Percentiles rank a stretch among this genome's conserved stretches.
These are phyloP conservation scores for Callionymus lyra DNA, from an alignment of 2,113 vertebrate genomes.

Conservation along the genomic window DNA sequence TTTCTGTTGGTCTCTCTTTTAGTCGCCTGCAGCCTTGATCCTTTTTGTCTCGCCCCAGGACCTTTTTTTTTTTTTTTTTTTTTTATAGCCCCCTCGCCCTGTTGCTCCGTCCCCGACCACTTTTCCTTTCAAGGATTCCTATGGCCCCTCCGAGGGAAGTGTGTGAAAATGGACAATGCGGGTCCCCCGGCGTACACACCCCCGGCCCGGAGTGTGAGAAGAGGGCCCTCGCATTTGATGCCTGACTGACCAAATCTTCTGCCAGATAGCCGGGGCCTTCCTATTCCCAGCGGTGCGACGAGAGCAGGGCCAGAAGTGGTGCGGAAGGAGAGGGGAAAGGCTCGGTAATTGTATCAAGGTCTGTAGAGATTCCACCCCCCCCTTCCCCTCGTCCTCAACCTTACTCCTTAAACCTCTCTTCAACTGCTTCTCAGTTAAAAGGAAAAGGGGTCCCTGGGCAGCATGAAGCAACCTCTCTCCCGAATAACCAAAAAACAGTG, in stretches of 20 bases:
- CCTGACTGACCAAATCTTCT: constrained; percentile 82
- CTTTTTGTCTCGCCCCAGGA: constrained; percentile 45
- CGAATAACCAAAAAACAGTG: constrained; percentile 72
- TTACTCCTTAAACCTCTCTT: constrained; percentile 41
- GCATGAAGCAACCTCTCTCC: constrained; percentile 64
- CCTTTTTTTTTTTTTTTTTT: constrained; percentile 24
- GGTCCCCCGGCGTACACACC: constrained; percentile 53
- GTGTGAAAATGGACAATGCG: constrained; percentile 73
- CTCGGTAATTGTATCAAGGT: constrained; percentile 77
- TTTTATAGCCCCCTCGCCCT: constrained; percentile 10
- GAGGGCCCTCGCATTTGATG: constrained; percentile 77
- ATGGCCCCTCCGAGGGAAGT: constrained; percentile 55
- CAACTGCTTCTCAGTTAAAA: constrained; percentile 75
- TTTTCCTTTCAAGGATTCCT: constrained; percentile 58
- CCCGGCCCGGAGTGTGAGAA: constrained; percentile 66
- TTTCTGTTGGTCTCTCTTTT: constrained; percentile 27
- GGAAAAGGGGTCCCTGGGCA: constrained; percentile 74
- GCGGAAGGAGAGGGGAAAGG: constrained; percentile 74
- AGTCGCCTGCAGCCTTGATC: constrained; percentile 24
- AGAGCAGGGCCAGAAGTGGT: constrained; percentile 72
- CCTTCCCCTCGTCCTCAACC: constrained; percentile 8
- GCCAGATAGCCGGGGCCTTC: constrained; percentile 65
- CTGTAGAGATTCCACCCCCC: constrained; percentile 76
- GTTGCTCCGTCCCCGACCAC: constrained; percentile 32
- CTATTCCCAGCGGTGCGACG: constrained; percentile 72